Conservation (phyloP, 2,797 vertebrate species). For the Psittacula derbiana region DNA sequence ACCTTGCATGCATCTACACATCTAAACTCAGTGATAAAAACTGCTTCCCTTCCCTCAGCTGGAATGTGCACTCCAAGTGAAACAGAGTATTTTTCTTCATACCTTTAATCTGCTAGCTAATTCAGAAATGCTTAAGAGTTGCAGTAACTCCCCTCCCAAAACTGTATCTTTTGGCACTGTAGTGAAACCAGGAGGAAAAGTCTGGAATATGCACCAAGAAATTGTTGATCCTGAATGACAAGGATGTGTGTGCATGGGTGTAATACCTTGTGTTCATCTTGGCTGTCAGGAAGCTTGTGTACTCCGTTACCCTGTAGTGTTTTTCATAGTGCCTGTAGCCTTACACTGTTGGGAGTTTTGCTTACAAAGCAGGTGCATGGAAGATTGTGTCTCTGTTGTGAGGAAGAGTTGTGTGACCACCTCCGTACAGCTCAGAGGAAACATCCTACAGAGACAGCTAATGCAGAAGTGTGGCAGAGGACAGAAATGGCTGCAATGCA, state of each 20-base stretch:
- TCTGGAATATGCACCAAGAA: neutral
- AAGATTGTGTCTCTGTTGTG: neutral
- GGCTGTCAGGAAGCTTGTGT: neutral
- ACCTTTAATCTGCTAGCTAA: neutral
- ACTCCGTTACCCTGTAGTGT: neutral
- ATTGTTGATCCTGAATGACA: neutral
- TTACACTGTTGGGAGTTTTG: neutral
- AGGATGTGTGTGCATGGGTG: neutral
- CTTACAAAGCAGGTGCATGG: neutral
- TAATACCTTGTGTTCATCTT: neutral
- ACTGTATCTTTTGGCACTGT: neutral
- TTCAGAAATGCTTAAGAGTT: neutral
- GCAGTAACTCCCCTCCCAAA: neutral
- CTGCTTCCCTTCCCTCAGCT: neutral
- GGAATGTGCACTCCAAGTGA: neutral
- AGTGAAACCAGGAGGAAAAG: neutral
- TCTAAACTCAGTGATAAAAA: neutral
- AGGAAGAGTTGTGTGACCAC: neutral
- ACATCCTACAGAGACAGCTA: neutral
- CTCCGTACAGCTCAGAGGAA: neutral
- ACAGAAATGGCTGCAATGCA: neutral
- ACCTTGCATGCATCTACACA: neutral
- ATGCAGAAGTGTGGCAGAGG: neutral
- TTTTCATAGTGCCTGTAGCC: neutral
- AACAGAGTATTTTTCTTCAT: neutral